A percentile compares a stretch with the other conserved stretches of the same genome.
phyloP scores from a whole-genome alignment of 2,797 vertebrate genomes.

The Enoplosus armatus region DNA sequence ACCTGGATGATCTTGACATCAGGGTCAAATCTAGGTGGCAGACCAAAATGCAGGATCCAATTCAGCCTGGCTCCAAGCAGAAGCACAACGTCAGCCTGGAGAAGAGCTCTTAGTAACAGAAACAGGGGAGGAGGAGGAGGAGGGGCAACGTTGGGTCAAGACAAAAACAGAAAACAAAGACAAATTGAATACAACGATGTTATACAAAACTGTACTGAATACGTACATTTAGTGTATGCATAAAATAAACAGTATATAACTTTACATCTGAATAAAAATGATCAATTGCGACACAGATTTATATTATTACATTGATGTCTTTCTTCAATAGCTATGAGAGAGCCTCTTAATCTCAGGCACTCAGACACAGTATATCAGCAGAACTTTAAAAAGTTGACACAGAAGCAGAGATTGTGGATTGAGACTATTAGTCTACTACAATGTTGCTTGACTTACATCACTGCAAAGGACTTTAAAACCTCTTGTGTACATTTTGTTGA shows the following conservation, averaged over 20 bases:
- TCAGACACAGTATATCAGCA: background rate
- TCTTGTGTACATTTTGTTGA: background rate
- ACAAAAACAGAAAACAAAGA: background rate
- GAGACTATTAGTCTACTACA: too few species aligned
- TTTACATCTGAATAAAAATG: background rate
- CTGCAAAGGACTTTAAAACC: too few species aligned
- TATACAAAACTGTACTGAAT: background rate
- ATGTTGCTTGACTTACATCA: background rate
- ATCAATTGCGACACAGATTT: background rate
- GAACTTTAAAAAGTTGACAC: background rate
- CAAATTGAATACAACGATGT: background rate
- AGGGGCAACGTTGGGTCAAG: background rate
- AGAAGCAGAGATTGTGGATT: background rate
- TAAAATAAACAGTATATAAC: background rate
- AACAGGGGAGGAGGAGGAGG: background rate
- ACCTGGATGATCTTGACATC: slow-evolving; percentile 96
- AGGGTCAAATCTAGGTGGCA: slow-evolving; percentile 91
- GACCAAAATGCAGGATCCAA: slow-evolving; percentile 98
- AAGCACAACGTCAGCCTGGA: slow-evolving; percentile 92
- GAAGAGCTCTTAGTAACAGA: slow-evolving; percentile 88
- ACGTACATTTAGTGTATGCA: background rate
- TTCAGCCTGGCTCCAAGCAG: slow-evolving; percentile 96
- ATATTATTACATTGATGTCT: background rate
- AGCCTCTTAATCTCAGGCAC: background rate
- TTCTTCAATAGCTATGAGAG: background rate